Conservation (phyloP, 1,140 invertebrate species). For the Chrysomallon squamiferum region DNA sequence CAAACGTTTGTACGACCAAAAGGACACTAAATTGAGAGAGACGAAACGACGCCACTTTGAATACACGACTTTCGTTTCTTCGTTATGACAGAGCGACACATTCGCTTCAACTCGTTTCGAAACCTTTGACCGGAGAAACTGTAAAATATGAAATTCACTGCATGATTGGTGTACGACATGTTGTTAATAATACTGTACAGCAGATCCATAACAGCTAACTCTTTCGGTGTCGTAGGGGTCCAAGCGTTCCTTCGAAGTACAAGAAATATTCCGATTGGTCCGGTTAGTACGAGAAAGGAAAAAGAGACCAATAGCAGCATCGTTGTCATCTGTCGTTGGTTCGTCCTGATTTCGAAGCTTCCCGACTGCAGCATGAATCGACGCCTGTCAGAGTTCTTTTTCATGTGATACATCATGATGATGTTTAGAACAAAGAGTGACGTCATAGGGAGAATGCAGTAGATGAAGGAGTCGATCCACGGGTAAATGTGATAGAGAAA, state of each 20-base stretch:
- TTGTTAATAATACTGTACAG: slow-evolving; percentile 9
- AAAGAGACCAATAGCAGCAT: slow-evolving; percentile 11
- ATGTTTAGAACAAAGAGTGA: slow-evolving; percentile 14
- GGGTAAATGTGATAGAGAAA: slow-evolving; percentile 16
- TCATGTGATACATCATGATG: slow-evolving; percentile 12
- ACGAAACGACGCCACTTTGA: no score
- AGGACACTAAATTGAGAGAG: no score
- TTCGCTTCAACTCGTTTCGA: slow-evolving; percentile 8
- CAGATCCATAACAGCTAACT: slow-evolving; percentile 7
- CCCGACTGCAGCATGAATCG: not conserved
- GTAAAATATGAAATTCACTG: slow-evolving; percentile 31
- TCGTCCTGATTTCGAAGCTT: not conserved
- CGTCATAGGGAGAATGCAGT: slow-evolving; percentile 19
- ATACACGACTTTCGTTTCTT: not conserved
- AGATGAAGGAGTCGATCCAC: slow-evolving; percentile 20
- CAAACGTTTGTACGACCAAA: no score
- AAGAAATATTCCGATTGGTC: not conserved
- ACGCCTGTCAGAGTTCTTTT: not conserved
- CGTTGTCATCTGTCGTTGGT: slow-evolving; percentile 4
- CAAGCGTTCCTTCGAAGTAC: not conserved
- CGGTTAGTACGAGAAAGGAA: slow-evolving; percentile 4
- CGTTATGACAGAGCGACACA: no score
- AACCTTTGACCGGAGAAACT: slow-evolving; percentile 22
- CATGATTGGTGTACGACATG: slow-evolving; percentile 29
- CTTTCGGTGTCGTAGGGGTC: not conserved